phyloP scores from a whole-genome alignment of 2,888 invertebrate genomes.

The Microctonus brassicae region DNA sequence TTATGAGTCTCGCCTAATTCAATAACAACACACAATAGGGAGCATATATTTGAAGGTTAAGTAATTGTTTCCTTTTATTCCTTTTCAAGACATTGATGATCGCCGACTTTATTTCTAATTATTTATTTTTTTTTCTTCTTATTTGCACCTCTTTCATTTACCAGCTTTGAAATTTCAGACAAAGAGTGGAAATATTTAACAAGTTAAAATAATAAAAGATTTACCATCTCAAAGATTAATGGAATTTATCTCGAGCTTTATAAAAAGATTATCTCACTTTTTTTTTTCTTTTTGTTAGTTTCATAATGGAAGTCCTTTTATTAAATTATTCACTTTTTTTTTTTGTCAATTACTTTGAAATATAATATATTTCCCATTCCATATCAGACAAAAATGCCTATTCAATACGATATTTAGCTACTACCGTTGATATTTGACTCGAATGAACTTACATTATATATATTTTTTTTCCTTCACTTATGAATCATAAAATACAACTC shows the following conservation, averaged over 20 bases:
- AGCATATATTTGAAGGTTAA: not conserved
- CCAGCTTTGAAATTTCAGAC: not conserved
- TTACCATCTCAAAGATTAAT: not conserved
- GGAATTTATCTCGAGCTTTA: not conserved
- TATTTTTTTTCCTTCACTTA: not conserved
- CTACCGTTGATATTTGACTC: not conserved
- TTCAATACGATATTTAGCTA: not conserved
- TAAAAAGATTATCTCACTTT: constrained; percentile 12
- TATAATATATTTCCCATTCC: not conserved
- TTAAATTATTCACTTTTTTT: not conserved
- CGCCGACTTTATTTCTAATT: not conserved
- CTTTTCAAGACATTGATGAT: not conserved
- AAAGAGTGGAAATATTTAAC: constrained; percentile 13
- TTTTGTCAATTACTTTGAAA: not conserved
- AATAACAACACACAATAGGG: constrained; percentile 51
- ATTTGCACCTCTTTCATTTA: not conserved
- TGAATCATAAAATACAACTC: not conserved
- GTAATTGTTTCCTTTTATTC: constrained; percentile 11
- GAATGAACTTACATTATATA: not conserved
- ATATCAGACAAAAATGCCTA: not conserved
- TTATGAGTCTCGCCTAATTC: constrained; percentile 63
- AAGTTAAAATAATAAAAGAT: not conserved
- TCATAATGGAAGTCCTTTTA: constrained; percentile 21
- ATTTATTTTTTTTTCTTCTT: not conserved
- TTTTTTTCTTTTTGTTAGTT: constrained; percentile 22